Conservation (phyloP, 1,140 invertebrate species). For the Ceratosolen fusciceps region DNA sequence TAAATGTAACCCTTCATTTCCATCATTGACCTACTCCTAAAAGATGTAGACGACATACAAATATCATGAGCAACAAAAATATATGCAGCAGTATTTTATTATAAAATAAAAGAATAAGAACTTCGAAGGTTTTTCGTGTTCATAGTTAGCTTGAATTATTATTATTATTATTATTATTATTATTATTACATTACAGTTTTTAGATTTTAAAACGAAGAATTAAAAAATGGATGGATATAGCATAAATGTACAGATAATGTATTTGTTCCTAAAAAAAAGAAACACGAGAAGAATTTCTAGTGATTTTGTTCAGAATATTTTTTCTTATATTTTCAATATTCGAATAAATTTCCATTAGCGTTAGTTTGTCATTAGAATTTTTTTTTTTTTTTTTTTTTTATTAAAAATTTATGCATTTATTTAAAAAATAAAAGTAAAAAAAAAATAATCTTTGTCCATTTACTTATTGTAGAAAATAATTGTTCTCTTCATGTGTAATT, state of each 20-base stretch:
- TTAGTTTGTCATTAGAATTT: conserved; percentile 21
- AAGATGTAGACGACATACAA: not conserved
- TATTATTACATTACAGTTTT: conserved; percentile 9
- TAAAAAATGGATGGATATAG: not conserved
- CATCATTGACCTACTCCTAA: not conserved
- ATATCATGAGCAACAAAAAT: not conserved
- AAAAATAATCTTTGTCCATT: conserved; percentile 43
- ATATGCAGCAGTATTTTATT: not conserved
- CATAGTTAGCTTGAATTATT: conserved; percentile 28
- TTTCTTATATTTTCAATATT: conserved; percentile 29
- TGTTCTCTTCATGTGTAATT: not conserved
- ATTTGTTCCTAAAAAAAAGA: conserved; percentile 22
- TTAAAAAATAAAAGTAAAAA: conserved; percentile 16
- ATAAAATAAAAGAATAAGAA: conserved; percentile 3
- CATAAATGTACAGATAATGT: conserved; percentile 27
- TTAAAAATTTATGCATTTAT: no score
- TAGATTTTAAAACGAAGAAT: conserved; percentile 20
- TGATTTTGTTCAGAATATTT: conserved; percentile 16
- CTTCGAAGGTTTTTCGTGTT: conserved; percentile 1
- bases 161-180: no score
- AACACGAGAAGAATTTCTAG: conserved; percentile 19
- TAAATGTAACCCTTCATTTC: not conserved
- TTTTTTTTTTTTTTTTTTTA: no score
- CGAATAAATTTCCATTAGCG: conserved; percentile 16
- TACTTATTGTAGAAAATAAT: conserved; percentile 35